A percentile compares a stretch with the other conserved stretches of the same genome.
phyloP scores from a whole-genome alignment of 2,797 vertebrate species.

The Limosa lapponica region DNA sequence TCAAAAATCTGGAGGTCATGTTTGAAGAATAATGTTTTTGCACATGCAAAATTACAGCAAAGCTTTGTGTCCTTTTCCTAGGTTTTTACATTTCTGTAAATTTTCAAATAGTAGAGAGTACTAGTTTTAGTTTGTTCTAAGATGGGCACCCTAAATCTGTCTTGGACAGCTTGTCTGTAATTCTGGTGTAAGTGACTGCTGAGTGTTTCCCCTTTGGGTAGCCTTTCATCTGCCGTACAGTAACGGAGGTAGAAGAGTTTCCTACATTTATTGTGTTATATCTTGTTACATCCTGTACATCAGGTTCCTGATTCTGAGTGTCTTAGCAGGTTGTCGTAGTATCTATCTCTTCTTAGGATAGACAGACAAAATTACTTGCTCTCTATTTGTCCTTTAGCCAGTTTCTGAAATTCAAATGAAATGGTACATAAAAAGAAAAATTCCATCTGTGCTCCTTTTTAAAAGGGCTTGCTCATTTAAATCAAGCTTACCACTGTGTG shows the following conservation, averaged over 20 bases:
- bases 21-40: not conserved
- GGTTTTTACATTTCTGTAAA: not conserved
- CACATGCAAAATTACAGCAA: not conserved
- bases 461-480: not conserved
- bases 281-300: not conserved
- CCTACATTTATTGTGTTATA: not conserved
- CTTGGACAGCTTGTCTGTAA: not conserved
- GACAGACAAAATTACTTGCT: not conserved
- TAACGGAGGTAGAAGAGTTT: not conserved
- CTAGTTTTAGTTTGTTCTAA: not conserved
- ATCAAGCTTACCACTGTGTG: not conserved
- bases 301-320: not conserved
- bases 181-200: not conserved
- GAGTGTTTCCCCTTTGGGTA: not conserved
- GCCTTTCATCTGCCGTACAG: not conserved
- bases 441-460: not conserved
- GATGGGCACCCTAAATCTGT: not conserved
- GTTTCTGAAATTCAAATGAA: not conserved
- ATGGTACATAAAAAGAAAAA: not conserved
- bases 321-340: not conserved
- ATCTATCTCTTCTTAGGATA: not conserved
- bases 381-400: not conserved
- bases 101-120: not conserved
- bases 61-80: not conserved
- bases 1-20: not conserved